These are phyloP conservation scores for Pomacea canaliculata DNA, from an alignment of 2,888 invertebrate genomes.

Conservation along the genomic window DNA sequence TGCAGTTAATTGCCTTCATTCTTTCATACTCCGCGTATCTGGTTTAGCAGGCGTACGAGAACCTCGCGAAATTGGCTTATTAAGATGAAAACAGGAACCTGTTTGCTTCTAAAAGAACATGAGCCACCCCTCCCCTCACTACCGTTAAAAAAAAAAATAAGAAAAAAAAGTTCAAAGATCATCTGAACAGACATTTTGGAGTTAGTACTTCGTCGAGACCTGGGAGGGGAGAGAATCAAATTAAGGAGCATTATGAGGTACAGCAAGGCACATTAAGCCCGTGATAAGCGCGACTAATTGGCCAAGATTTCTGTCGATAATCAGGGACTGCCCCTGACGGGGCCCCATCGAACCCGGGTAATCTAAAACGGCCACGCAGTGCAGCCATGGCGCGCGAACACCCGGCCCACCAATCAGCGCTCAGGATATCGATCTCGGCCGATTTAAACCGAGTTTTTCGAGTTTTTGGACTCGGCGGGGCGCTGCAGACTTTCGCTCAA, in stretches of 20 bases:
- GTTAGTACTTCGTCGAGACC: conserved; percentile 6
- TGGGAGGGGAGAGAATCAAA: conserved; percentile 25
- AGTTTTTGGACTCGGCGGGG: not conserved
- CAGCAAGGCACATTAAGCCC: conserved; percentile 28
- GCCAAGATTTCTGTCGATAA: conserved; percentile 31
- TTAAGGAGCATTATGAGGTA: conserved; percentile 26
- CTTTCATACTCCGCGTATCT: not conserved
- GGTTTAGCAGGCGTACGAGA: not conserved
- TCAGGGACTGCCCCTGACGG: conserved; percentile 21
- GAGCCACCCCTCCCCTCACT: not conserved
- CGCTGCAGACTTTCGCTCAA: too few relatives aligned
- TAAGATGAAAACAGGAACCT: conserved; percentile 13
- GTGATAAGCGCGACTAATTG: conserved; percentile 30
- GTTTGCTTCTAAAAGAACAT: conserved; percentile 4
- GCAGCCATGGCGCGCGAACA: not conserved
- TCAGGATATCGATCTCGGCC: not conserved
- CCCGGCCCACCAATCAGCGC: conserved; percentile 1
- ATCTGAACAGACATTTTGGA: too few relatives aligned
- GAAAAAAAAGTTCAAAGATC: too few relatives aligned
- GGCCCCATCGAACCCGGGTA: conserved; percentile 8
- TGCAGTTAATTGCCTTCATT: not conserved
- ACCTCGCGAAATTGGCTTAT: conserved; percentile 10
- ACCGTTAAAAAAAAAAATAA: not conserved
- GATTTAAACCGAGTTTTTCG: not conserved
- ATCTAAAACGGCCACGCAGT: conserved; percentile 7